phyloP scores from a whole-genome alignment of 1,140 invertebrate species.

The Pissodes strobi region DNA sequence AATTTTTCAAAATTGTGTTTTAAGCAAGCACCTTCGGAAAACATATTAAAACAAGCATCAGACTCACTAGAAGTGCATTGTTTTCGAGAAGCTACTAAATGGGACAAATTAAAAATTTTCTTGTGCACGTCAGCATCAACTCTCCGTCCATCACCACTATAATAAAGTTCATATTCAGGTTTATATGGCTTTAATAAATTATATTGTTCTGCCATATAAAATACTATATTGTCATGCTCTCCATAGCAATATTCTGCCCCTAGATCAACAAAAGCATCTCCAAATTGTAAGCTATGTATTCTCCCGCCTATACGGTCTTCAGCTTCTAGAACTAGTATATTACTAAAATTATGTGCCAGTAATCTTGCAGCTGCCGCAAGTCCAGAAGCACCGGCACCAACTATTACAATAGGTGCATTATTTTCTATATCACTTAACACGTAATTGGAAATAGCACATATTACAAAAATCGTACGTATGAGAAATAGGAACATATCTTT shows the following conservation, averaged over 20 bases:
- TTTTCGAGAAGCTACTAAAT: not conserved
- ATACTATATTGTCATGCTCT: conserved; percentile 72
- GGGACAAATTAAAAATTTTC: conserved; percentile 2
- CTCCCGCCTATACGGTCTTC: conserved; percentile 71
- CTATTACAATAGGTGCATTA: no score
- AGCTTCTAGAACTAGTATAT: conserved; percentile 69
- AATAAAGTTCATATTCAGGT: not conserved
- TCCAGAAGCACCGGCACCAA: conserved; percentile 64
- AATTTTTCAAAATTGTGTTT: not conserved
- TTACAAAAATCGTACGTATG: no score
- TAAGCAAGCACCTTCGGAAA: not conserved
- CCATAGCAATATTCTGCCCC: conserved; percentile 83
- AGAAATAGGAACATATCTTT: no score
- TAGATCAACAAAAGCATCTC: conserved; percentile 69
- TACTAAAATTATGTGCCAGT: conserved; percentile 58
- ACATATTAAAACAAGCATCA: not conserved
- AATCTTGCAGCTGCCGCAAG: conserved; percentile 63
- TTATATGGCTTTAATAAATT: not conserved
- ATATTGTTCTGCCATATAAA: conserved; percentile 62
- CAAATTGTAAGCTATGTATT: conserved; percentile 64
- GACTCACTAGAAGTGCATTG: not conserved
- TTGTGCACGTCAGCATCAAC: not conserved
- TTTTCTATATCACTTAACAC: no score
- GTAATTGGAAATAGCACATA: no score
- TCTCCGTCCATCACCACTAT: not conserved